Evolutionary conservation across 2,113 vertebrate species (phyloP).

Genomic region (Scomber scombrus): DNA sequence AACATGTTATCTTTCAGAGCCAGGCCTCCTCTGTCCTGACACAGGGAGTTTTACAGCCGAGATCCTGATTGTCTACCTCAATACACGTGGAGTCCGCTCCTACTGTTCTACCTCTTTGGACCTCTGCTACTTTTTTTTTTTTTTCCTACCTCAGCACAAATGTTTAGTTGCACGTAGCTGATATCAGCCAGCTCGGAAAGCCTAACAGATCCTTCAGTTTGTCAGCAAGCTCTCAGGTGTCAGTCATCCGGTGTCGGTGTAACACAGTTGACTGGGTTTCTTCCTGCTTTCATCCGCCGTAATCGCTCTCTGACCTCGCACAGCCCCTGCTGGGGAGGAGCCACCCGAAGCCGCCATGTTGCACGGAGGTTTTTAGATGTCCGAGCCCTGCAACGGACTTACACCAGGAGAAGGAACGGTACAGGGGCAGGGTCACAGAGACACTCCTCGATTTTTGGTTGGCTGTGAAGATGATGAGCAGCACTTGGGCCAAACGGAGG

Average conservation of each 20-base stretch:
- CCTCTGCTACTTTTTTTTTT: background rate
- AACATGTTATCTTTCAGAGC: slow-evolving; percentile 27
- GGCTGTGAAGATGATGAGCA: slow-evolving; percentile 87
- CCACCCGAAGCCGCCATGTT: slow-evolving; percentile 48
- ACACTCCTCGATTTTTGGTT: slow-evolving; percentile 87
- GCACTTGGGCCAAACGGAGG: slow-evolving; percentile 78
- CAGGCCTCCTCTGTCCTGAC: slow-evolving; percentile 48
- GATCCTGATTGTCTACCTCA: slow-evolving; percentile 48
- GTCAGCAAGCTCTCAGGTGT: slow-evolving; percentile 20
- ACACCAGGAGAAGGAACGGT: slow-evolving; percentile 44
- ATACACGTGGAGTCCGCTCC: slow-evolving; percentile 1
- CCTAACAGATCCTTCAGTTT: background rate
- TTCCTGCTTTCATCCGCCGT: slow-evolving; percentile 9
- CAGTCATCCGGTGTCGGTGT: background rate
- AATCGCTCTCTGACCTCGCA: background rate
- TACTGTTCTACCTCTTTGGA: slow-evolving; percentile 30
- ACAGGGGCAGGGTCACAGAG: slow-evolving; percentile 65
- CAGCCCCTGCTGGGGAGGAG: slow-evolving; percentile 9
- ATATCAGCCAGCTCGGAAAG: slow-evolving; percentile 29
- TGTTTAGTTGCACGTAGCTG: background rate
- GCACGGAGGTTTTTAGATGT: slow-evolving; percentile 85
- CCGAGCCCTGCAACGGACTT: slow-evolving; percentile 73
- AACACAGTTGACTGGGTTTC: slow-evolving; percentile 4
- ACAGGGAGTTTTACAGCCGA: slow-evolving; percentile 9
- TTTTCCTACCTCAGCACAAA: slow-evolving; percentile 48